Evolutionary conservation across 2,797 vertebrate species (phyloP).

Genomic region (Philypnodon macrostomus): DNA sequence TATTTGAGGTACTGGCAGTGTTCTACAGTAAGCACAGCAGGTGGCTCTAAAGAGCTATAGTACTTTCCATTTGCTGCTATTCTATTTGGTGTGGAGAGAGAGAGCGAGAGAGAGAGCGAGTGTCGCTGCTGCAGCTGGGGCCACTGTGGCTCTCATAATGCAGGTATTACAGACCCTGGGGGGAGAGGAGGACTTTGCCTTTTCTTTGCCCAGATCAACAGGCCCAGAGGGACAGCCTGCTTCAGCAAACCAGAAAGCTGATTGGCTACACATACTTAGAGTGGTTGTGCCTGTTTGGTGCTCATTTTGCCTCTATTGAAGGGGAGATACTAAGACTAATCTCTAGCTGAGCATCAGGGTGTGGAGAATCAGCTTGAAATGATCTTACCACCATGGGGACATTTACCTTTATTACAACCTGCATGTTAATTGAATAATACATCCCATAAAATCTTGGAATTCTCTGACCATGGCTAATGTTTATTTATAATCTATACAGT

Average conservation of each 20-base stretch:
- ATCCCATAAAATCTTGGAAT: conserved; percentile 38
- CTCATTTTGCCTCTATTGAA: conserved; percentile 39
- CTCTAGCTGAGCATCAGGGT: conserved; percentile 53
- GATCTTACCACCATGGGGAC: conserved; percentile 63
- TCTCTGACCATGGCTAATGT: too few species aligned
- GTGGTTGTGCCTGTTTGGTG: conserved; percentile 54
- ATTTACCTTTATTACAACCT: conserved; percentile 56
- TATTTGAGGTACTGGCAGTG: not conserved
- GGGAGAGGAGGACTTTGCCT: conserved; percentile 53
- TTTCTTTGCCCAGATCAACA: conserved; percentile 60
- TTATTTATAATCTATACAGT: conserved; percentile 26
- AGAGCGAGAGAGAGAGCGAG: conserved; percentile 35
- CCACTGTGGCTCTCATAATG: conserved; percentile 52
- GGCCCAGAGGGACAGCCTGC: conserved; percentile 54
- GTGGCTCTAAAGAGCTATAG: conserved; percentile 68
- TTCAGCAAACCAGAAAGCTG: conserved; percentile 64
- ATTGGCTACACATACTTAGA: conserved; percentile 72
- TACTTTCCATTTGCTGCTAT: too few species aligned
- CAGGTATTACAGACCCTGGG: conserved; percentile 66
- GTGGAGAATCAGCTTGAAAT: conserved; percentile 63
- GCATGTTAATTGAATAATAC: conserved; percentile 51
- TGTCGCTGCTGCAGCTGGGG: conserved; percentile 48
- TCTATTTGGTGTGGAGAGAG: conserved; percentile 37
- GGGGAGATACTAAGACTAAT: conserved; percentile 66
- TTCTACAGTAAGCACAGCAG: conserved; percentile 61